These are phyloP conservation scores for Caenorhabditis virilis DNA, from an alignment of 2,888 invertebrate species.

Conservation along the genomic window DNA sequence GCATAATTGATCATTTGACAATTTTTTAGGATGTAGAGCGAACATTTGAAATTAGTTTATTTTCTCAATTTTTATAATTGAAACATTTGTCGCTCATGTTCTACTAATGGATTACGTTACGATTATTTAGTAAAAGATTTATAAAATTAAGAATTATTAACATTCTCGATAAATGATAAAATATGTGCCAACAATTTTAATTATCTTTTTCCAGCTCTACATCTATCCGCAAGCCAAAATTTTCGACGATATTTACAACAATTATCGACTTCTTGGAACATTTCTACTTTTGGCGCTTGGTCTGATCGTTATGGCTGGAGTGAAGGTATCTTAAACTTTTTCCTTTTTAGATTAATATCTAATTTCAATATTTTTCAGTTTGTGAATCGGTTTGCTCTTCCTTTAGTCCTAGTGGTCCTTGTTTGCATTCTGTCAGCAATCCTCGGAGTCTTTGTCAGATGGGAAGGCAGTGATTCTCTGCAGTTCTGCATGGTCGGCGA, in stretches of 20 bases:
- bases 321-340: constrained; percentile 33
- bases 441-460: constrained; percentile 75
- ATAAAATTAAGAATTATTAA: no score
- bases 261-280: constrained; percentile 72
- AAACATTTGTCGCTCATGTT: no score
- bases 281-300: constrained; percentile 70
- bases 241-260: constrained; percentile 72
- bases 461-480: constrained; percentile 85
- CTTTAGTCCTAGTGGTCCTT: constrained; percentile 65
- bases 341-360: no score
- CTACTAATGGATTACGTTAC: no score
- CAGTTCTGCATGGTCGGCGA: constrained; percentile 94
- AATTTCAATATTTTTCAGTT: no score
- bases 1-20: no score
- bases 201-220: constrained; percentile 55
- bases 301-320: constrained; percentile 71
- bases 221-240: constrained; percentile 67
- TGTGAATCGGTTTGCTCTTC: constrained; percentile 72
- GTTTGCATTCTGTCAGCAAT: constrained; percentile 65
- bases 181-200: no score
- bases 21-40: no score
- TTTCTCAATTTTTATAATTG: no score
- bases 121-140: no score
- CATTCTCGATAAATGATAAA: not conserved
- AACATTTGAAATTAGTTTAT: no score